phyloP scores from a whole-genome alignment of 2,888 invertebrate species.

The Laspeyria flexula region DNA sequence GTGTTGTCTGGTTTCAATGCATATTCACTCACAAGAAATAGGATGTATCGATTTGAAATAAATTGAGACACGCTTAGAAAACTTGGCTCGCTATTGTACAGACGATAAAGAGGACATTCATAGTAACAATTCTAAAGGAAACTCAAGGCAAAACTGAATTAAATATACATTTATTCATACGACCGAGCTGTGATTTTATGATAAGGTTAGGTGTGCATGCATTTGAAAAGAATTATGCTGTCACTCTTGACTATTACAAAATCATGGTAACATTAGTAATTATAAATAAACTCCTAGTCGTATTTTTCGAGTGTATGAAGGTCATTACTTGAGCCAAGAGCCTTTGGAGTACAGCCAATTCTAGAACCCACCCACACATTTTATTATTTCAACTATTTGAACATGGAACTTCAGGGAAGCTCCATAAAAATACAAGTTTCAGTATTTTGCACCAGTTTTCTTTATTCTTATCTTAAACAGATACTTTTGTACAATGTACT shows the following conservation, averaged over 20 bases:
- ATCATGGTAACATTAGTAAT: neutral
- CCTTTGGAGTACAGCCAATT: conserved; percentile 66
- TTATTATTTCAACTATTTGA: conserved; percentile 18
- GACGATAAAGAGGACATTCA: conserved; percentile 7
- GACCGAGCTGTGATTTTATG: conserved; percentile 5
- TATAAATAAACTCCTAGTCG: conserved; percentile 23
- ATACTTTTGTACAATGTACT: conserved; percentile 14
- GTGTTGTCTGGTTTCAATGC: too few species aligned
- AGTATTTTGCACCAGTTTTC: conserved; percentile 40
- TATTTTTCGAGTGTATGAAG: conserved; percentile 53
- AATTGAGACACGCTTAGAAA: conserved; percentile 18
- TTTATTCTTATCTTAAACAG: conserved; percentile 15
- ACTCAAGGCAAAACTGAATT: conserved; percentile 28
- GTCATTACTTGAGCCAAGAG: conserved; percentile 56
- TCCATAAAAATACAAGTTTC: conserved; percentile 17
- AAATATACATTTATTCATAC: conserved; percentile 13
- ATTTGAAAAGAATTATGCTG: conserved; percentile 7
- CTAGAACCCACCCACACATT: conserved; percentile 40
- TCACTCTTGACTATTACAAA: neutral
- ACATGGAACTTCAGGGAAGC: conserved; percentile 30
- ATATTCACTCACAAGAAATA: too few species aligned
- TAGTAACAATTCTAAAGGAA: conserved; percentile 25
- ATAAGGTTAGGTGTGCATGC: conserved; percentile 16
- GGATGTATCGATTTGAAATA: neutral
- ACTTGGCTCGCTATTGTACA: conserved; percentile 32